Evolutionary conservation across 2,797 vertebrate species (phyloP).

Genomic region (Anguilla marmorata): DNA sequence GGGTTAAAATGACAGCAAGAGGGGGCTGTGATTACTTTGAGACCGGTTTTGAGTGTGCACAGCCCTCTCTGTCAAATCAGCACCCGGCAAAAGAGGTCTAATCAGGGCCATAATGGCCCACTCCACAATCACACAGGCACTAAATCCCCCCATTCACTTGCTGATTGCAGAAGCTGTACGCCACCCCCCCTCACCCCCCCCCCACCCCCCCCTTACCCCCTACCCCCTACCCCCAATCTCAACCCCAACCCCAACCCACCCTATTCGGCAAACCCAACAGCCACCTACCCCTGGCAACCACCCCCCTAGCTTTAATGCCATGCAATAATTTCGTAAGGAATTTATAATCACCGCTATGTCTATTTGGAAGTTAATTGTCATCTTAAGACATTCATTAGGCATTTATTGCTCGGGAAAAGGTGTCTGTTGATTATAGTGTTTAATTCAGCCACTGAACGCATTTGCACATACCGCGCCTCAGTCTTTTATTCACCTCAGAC

Average conservation of each 20-base stretch:
- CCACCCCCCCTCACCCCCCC: conserved; percentile 46
- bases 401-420: conserved; percentile 56
- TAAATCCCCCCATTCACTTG: conserved; percentile 90
- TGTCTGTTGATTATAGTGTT: conserved; percentile 66
- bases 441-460: conserved; percentile 46
- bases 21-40: conserved; percentile 85
- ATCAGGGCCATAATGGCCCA: conserved; percentile 96
- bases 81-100: conserved; percentile 81
- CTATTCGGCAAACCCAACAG: conserved; percentile 48
- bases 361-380: conserved; percentile 85
- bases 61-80: conserved; percentile 88
- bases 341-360: conserved; percentile 87
- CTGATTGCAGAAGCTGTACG: conserved; percentile 93
- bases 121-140: conserved; percentile 99
- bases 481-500: conserved; percentile 23
- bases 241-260: conserved; percentile 61
- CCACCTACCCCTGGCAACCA: conserved; percentile 44
- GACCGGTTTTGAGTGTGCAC: conserved; percentile 76
- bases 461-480: conserved; percentile 22
- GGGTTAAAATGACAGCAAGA: conserved; percentile 81
- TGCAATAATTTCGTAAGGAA: conserved; percentile 90
- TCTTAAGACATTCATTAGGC: conserved; percentile 72
- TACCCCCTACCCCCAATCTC: conserved; percentile 52
- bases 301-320: conserved; percentile 82
- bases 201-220: conserved; percentile 50